These are phyloP conservation scores for Laticauda laticaudata DNA, from an alignment of 2,113 vertebrate species.

Conservation along the genomic window DNA sequence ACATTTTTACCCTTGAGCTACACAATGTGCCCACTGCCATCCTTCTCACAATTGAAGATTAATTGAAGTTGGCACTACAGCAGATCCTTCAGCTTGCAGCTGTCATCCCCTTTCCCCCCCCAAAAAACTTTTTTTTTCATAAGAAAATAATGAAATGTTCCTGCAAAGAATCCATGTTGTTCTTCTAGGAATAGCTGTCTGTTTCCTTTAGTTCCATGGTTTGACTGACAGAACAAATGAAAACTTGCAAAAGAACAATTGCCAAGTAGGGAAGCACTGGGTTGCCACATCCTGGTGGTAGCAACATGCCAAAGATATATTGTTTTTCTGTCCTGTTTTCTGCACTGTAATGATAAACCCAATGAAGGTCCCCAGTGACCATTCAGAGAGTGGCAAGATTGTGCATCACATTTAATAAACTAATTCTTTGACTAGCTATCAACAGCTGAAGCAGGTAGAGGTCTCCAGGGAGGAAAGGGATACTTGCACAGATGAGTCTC, in stretches of 20 bases:
- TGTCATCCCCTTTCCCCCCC: not conserved
- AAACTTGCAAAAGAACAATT: not conserved
- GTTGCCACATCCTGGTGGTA: not conserved
- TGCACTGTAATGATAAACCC: constrained; percentile 5
- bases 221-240: not conserved
- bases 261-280: not conserved
- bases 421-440: constrained; percentile 9
- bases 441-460: not conserved
- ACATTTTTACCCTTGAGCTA: not conserved
- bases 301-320: not conserved
- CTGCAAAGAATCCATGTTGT: not conserved
- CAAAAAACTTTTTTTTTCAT: no score
- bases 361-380: not conserved
- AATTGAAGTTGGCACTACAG: not conserved
- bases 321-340: not conserved
- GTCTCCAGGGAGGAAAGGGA: not conserved
- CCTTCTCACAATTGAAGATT: not conserved
- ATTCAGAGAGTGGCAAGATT: not conserved
- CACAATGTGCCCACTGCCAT: no score
- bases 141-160: not conserved
- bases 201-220: not conserved
- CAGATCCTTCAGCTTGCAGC: not conserved
- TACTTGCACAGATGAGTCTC: not conserved
- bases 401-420: not conserved
- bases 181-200: not conserved